These are phyloP conservation scores for Phalloptychus januarius DNA, from an alignment of 2,797 vertebrate genomes.

Conservation along the genomic window DNA sequence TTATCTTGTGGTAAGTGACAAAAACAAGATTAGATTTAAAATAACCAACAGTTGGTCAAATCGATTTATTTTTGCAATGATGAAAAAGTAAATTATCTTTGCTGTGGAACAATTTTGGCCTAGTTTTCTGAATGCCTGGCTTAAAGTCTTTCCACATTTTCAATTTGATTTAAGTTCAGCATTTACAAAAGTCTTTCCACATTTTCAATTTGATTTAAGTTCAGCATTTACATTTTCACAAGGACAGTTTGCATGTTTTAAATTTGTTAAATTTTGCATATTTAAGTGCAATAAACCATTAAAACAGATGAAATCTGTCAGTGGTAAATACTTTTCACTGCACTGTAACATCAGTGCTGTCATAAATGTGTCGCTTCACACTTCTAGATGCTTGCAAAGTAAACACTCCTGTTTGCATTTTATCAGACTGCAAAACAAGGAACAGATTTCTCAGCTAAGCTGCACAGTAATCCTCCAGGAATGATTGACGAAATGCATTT, in stretches of 20 bases:
- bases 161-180: neutral
- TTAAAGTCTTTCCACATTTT: neutral
- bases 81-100: neutral
- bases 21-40: neutral
- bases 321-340: neutral
- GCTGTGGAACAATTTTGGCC: neutral
- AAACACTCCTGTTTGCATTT: neutral
- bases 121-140: no score
- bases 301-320: neutral
- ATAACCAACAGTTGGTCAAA: neutral
- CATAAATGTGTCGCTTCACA: neutral
- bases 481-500: neutral
- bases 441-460: neutral
- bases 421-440: neutral
- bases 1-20: neutral
- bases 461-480: neutral
- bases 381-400: neutral
- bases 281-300: neutral
- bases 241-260: neutral
- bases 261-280: neutral
- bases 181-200: neutral
- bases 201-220: neutral
- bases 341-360: neutral
- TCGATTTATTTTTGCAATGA: neutral
- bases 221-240: neutral